Evolutionary conservation across 2,113 vertebrate genomes (phyloP), one percentile per base, ranked within the genome.

Genomic region (Coryphaenoides rupestris): DNA sequence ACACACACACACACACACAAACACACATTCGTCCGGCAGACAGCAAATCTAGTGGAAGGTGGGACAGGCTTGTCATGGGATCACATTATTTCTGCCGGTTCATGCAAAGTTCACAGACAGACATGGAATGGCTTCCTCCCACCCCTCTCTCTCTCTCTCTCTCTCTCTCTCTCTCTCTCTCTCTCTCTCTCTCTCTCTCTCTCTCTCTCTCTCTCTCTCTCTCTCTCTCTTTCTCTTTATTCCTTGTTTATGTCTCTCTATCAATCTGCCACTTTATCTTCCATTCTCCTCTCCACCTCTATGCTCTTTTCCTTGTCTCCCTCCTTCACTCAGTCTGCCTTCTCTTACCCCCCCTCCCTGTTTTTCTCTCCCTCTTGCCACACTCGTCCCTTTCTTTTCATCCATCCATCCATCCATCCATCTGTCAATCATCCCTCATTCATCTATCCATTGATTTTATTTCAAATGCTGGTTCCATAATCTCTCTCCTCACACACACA

Each of bases 61-160:
- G 94, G 94, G 95, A 94, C 94, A 89, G 90, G 91, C 92, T 92
- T 96, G 94, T 98, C 94, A 96, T 95, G 94, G 92, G 89, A 92
- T 93, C 93, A 94, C 94, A 96, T 97, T 95, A 96, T 95, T 95
- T 93, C 93, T 92, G 86, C 90, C 88, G 91, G 96, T 98, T 98
- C 96, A 98, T 94, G 93, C 94, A 96, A 98, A 98, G 97, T 98
- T 99, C 97, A 98, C 93, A 94, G 92, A 95, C 92, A 89, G 93
- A 88, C 93, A 91, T 90, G 88, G 91, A 93, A 95, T 91, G 90
- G 92, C 95, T 93, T 69, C 73, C 53, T 69, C 26, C 46, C 69
- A 63, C 62, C 63, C 58, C n/a, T 63, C 24, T 74, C 55, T 63
- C 33, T 64, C 63, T 69, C 53, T 63, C 40, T 64, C 15, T 68